phyloP scores from a whole-genome alignment of 2,888 invertebrate genomes.

The Caenorhabditis wallacei region DNA sequence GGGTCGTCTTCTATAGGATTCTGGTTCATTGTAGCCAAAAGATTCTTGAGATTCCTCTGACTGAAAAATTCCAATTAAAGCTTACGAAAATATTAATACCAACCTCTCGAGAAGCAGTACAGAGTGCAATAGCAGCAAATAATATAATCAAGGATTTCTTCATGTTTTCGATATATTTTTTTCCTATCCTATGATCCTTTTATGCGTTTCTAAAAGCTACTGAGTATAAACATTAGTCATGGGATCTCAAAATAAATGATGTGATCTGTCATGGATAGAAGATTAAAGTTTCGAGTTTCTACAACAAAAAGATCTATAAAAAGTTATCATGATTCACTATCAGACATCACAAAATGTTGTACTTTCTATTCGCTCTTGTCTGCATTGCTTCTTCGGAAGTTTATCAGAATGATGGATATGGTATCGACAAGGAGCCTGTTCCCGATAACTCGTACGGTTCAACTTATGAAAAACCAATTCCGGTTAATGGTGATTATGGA shows the following conservation, averaged over 20 bases:
- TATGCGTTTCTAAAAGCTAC: neutral
- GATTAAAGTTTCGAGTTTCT: slow-evolving; percentile 5
- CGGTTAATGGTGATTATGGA: neutral
- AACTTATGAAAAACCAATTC: no score
- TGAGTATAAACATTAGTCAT: slow-evolving; percentile 19
- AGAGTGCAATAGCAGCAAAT: neutral
- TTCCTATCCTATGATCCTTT: neutral
- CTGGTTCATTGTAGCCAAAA: no score
- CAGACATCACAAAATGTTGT: neutral
- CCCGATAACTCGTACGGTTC: no score
- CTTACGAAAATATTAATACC: no score
- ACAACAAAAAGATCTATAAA: slow-evolving; percentile 27
- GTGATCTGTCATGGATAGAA: slow-evolving; percentile 6
- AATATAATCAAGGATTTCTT: slow-evolving; percentile 6
- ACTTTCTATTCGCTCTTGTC: neutral
- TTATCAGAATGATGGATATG: neutral
- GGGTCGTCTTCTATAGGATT: no score
- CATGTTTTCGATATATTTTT: neutral
- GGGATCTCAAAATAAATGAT: slow-evolving; percentile 9
- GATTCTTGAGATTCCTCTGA: no score
- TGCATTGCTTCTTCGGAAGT: neutral
- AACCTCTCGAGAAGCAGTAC: neutral
- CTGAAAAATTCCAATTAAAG: no score
- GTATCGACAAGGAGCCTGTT: no score
- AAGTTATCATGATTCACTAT: slow-evolving; percentile 21